Evolutionary conservation across 2,888 invertebrate genomes (phyloP), one percentile per base, ranked within the genome.

Genomic region (Cataglyphis livida): DNA sequence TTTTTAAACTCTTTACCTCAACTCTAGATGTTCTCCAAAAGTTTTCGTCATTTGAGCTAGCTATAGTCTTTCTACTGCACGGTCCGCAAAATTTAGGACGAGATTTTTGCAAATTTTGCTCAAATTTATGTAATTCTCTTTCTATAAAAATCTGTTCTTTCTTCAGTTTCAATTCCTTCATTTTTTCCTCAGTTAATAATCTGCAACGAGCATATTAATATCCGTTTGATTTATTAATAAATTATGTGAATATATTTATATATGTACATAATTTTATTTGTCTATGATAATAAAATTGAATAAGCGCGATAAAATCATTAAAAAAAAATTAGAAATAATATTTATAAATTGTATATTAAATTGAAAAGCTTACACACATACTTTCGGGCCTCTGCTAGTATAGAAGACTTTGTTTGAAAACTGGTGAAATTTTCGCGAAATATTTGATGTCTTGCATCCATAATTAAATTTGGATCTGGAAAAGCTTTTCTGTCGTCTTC

Each of bases 381-480:
- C 92, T 88, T 92, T 71, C 82, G 88, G 1, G 90, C 85, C 81
- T 92, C 90, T 2, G 84, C 76, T 1, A 90, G 38, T 59, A 84
- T 73, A n/a, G 84, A 83, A 35, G 68, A 70, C 54, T 89, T 88
- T 15, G 83, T 70, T 21, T 84, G 57, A 38, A 88, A 87, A 15
- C 57, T 61, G 51, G 88, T 76, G 51, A 86, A 38, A 32, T 90
- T 57, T 21, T 91, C 91, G 51, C 83, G 87, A 51, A 88, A 85
- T 38, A 91, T 89, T 71, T 88, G 90, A 68, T 93, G 92, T 57
- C 93, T 91, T 54, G 89, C 84, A 51, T 93, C 91, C 92, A 93
- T 93, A 73, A 92, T 88, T 48, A 93, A 64, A 86, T 93, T 93
- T 18, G 91, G 93, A 87, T 93, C 91, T 21, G 85, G 87, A 2